Percentiles rank a stretch among this genome's conserved stretches.
Evolutionary conservation across 2,797 vertebrate species (phyloP).

Genomic region (Characodon lateralis): DNA sequence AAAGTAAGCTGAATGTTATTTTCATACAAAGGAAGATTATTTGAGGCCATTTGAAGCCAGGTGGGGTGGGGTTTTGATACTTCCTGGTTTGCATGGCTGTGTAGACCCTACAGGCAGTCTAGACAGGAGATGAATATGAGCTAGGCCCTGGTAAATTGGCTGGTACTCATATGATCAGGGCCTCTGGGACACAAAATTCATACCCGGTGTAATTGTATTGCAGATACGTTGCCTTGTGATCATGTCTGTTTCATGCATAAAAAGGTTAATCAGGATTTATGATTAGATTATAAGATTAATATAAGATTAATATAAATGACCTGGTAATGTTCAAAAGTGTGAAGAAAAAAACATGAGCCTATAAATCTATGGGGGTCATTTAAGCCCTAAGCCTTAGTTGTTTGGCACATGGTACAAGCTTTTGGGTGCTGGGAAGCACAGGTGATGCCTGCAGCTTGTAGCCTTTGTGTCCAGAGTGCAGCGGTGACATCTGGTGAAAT

Average conservation of each 20-base stretch:
- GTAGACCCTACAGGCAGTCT: constrained; percentile 63
- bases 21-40: constrained; percentile 15
- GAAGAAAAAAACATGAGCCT: constrained; percentile 37
- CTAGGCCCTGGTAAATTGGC: constrained; percentile 56
- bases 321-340: constrained; percentile 28
- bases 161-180: constrained; percentile 34
- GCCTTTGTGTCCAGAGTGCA: constrained; percentile 65
- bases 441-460: constrained; percentile 44
- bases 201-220: constrained; percentile 13
- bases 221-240: constrained; percentile 10
- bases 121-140: constrained; percentile 75
- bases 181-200: constrained; percentile 40
- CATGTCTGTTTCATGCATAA: constrained; percentile 33
- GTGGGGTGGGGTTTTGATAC: constrained; percentile 20
- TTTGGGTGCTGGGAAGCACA: constrained; percentile 54
- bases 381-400: constrained; percentile 62
- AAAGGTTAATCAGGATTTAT: constrained; percentile 44
- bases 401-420: constrained; percentile 64
- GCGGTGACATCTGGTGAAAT: constrained; percentile 72
- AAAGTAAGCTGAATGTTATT: background rate
- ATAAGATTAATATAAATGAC: constrained; percentile 32
- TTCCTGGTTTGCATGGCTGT: constrained; percentile 33
- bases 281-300: constrained; percentile 22
- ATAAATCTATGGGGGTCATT: constrained; percentile 51
- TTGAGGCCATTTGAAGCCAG: constrained; percentile 6